These are phyloP conservation scores for Odontothrips loti DNA, from an alignment of 2,888 invertebrate species.

Conservation along the genomic window DNA sequence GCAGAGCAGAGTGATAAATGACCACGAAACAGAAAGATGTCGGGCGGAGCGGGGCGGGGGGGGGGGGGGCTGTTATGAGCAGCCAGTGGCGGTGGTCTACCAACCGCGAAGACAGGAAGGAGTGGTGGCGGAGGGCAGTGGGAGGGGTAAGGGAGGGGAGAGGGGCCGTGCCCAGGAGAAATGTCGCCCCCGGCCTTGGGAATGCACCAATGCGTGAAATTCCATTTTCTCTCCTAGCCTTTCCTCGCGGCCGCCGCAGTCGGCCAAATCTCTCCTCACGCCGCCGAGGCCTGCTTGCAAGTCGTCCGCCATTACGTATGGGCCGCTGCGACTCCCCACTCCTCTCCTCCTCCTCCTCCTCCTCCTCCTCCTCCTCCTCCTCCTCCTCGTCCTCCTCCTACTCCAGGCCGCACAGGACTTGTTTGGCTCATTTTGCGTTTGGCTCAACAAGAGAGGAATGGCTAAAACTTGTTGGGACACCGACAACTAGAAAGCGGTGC, in stretches of 20 bases:
- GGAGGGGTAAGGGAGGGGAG: not conserved
- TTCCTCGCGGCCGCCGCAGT: not conserved
- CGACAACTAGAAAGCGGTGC: not conserved
- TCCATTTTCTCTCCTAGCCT: constrained; percentile 26
- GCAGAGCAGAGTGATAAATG: constrained; percentile 14
- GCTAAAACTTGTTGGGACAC: not conserved
- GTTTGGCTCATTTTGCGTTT: no score
- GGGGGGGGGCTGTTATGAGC: not conserved
- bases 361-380: no score
- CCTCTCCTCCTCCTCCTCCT: no score
- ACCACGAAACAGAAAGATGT: not conserved
- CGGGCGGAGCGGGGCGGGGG: not conserved
- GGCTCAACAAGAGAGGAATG: no score
- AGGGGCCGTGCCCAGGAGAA: constrained; percentile 2
- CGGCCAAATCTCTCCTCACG: not conserved
- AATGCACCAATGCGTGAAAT: constrained; percentile 26
- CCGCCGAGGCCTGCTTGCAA: not conserved
- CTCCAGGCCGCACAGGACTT: not conserved
- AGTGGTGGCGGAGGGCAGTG: not conserved
- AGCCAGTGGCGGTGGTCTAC: not conserved
- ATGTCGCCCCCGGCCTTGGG: constrained; percentile 17
- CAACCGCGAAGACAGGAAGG: not conserved
- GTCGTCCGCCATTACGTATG: not conserved
- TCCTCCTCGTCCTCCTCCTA: no score
- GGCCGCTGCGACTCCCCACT: not conserved